Conservation (phyloP, 2,113 vertebrate species). For the Opisthocomus hoazin region DNA sequence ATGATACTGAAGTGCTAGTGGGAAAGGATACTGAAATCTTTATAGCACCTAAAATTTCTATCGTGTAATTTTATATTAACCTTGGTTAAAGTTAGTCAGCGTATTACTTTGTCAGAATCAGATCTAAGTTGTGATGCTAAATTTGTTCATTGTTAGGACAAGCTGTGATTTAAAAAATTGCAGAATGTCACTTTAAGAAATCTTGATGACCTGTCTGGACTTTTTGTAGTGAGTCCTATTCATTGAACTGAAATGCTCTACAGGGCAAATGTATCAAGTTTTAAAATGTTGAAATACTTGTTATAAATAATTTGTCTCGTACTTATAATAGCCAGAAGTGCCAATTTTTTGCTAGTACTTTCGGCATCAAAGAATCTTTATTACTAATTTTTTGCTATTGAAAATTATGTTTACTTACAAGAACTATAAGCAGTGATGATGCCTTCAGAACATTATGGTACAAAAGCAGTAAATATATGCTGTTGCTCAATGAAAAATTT, state of each 20-base stretch:
- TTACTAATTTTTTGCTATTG: conserved; percentile 55
- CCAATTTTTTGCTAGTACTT: conserved; percentile 62
- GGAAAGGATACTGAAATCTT: conserved; percentile 26
- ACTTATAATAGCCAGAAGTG: conserved; percentile 65
- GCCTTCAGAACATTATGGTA: conserved; percentile 66
- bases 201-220: conserved; percentile 33
- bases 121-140: conserved; percentile 44
- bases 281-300: conserved; percentile 52
- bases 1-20: neutral
- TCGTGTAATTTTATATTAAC: conserved; percentile 42
- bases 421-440: conserved; percentile 46
- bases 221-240: conserved; percentile 11
- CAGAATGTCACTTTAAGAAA: conserved; percentile 32
- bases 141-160: conserved; percentile 46
- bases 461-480: conserved; percentile 45
- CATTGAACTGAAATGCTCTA: conserved; percentile 51
- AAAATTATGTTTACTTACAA: conserved; percentile 65
- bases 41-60: conserved; percentile 49
- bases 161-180: conserved; percentile 24
- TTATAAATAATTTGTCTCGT: conserved; percentile 48
- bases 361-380: conserved; percentile 59
- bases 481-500: conserved; percentile 61
- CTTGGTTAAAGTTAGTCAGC: conserved; percentile 23
- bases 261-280: conserved; percentile 43
- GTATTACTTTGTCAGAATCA: conserved; percentile 29